These are phyloP conservation scores for Netelia fuscicornis DNA, from an alignment of 2,888 invertebrate genomes.

Conservation along the genomic window DNA sequence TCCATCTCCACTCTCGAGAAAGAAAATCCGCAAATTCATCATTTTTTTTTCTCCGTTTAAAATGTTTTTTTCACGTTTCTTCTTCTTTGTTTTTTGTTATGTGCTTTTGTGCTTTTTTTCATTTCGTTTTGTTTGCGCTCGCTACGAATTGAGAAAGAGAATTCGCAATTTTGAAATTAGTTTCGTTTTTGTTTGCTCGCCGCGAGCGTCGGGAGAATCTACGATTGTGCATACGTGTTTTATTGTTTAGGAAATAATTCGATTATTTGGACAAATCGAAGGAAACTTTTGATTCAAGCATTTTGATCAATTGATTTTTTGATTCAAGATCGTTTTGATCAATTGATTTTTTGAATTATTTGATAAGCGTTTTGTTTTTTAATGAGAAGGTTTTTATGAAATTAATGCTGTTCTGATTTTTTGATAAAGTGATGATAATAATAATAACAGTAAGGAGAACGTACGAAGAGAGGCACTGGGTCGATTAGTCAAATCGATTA, in stretches of 20 bases:
- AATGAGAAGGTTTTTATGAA: no score
- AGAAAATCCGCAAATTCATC: slow-evolving; percentile 54
- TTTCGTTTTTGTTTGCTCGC: not conserved
- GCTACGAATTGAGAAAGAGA: not conserved
- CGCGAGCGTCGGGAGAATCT: no score
- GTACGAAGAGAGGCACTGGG: slow-evolving; percentile 9
- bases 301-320: no score
- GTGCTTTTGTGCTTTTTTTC: not conserved
- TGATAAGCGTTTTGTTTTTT: no score
- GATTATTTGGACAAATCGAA: no score
- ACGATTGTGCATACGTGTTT: no score
- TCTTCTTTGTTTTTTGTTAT: not conserved
- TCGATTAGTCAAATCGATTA: slow-evolving; percentile 27
- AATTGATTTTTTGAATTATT: no score
- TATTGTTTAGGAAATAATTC: no score
- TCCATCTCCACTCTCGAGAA: slow-evolving; percentile 21
- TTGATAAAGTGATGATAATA: no score
- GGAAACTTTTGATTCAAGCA: no score
- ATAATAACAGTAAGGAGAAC: not conserved
- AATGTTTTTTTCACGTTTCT: not conserved
- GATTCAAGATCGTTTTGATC: no score
- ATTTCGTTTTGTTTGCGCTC: not conserved
- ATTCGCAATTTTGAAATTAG: not conserved
- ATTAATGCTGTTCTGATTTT: no score
- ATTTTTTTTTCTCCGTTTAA: slow-evolving; percentile 32